Base-by-base conservation (phyloP, 2,888 invertebrate species). In the Calameuta filiformis region DNA sequence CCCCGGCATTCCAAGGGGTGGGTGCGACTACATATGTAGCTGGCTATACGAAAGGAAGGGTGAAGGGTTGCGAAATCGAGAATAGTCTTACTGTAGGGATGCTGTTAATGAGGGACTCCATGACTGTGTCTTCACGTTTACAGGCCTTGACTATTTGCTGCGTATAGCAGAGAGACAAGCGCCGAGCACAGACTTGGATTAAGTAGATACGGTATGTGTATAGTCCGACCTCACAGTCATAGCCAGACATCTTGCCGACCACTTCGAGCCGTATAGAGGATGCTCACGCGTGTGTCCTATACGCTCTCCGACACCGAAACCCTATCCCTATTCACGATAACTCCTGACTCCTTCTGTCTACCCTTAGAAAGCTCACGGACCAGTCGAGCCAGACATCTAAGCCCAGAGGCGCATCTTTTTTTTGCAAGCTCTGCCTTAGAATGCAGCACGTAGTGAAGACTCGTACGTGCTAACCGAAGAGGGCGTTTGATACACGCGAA, bases 181-280 rank as follows among this genome's bases (percentile, higher is more conserved):
- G 23, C 56, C 23, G 23, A 23, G 69, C 33, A 34, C 56, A 35
- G 23, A 15, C 77, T 79, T 75, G 73, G 76, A 76, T 80, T 81
- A 79, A 86, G 84, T 86, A 81, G 84, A 83, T 77, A 80, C 75
- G 78, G 80, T 84, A 83, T 76, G 80, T 82, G 76, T 80, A 71
- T 71, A 71, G 34, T 80, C 83, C 79, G 83, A 56, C 77, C 79
- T 75, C 76, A 73, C 56, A 71, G 73, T 75, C 75, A 73, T 35
- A 71, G 74, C 69, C 69, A 79, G 80, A 82, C 79, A 79, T 78
- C 80, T 82, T 76, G 78, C 76, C 79, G 79, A 75, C 71, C 71
- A 71, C 71, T 71, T 71, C 71, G 23, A 31, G 12, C 34, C 34
- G 71, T 71, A 71, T 23, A 56, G 33, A 31, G 33, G 56, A 56